phyloP scores from a whole-genome alignment of 2,888 invertebrate genomes.

The Selenia dentaria region DNA sequence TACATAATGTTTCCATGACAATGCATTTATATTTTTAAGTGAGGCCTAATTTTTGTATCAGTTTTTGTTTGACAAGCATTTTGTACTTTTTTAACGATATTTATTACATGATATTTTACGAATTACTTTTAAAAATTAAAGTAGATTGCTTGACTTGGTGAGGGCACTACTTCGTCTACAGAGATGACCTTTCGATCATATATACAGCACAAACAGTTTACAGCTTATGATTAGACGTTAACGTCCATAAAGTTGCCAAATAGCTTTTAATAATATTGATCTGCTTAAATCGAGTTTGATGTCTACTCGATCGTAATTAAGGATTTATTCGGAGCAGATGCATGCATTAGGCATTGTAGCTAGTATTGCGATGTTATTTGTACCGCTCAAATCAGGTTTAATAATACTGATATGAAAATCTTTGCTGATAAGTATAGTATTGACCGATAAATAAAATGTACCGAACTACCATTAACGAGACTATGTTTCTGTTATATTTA shows the following conservation, averaged over 20 bases:
- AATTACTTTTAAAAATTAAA: constrained; percentile 36
- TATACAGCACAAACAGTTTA: constrained; percentile 60
- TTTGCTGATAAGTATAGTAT: constrained; percentile 65
- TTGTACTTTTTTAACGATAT: constrained; percentile 46
- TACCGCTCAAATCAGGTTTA: constrained; percentile 44
- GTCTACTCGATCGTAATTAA: constrained; percentile 51
- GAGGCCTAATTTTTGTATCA: constrained; percentile 75
- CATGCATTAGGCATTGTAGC: constrained; percentile 41
- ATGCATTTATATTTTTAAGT: constrained; percentile 74
- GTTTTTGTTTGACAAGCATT: constrained; percentile 52
- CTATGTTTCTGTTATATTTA: constrained; percentile 53
- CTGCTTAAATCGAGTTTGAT: constrained; percentile 50
- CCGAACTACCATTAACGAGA: constrained; percentile 35
- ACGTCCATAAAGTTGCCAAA: constrained; percentile 83
- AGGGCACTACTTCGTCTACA: neutral
- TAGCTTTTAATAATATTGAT: constrained; percentile 68
- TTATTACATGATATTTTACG: no score
- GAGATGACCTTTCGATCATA: constrained; percentile 37
- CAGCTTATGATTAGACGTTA: constrained; percentile 62
- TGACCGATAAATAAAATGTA: constrained; percentile 30
- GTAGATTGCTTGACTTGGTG: constrained; percentile 1
- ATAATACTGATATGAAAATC: constrained; percentile 45
- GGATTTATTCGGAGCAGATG: constrained; percentile 40
- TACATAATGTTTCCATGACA: constrained; percentile 72
- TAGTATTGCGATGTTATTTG: constrained; percentile 34